These are phyloP conservation scores for Pogonomyrmex californicus DNA, from an alignment of 1,140 invertebrate species.

Conservation along the genomic window DNA sequence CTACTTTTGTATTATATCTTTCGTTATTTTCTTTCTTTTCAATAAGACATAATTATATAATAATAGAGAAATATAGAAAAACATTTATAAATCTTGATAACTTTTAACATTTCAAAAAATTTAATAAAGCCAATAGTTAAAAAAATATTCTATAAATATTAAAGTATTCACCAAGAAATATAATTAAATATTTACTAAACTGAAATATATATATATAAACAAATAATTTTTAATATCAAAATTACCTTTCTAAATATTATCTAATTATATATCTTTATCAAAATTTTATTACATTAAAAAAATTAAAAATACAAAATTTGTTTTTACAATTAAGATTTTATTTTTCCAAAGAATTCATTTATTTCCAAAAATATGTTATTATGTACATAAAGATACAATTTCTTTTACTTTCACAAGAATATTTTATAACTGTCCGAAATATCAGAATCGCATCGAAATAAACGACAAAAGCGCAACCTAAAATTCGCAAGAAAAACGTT, in stretches of 20 bases:
- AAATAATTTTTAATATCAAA: slow-evolving; percentile 8
- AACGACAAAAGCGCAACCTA: slow-evolving; percentile 32
- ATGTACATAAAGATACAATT: too few relatives aligned
- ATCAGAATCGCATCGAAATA: slow-evolving; percentile 36
- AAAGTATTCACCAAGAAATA: background rate
- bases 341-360: background rate
- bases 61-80: background rate
- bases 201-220: background rate
- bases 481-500: slow-evolving; percentile 59
- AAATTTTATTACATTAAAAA: background rate
- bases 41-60: background rate
- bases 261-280: background rate
- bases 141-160: background rate
- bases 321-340: slow-evolving; percentile 2
- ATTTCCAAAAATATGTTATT: background rate
- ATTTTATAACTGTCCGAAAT: slow-evolving; percentile 1
- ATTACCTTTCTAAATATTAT: background rate
- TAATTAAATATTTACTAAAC: slow-evolving; percentile 5
- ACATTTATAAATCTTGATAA: background rate
- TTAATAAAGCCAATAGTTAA: background rate
- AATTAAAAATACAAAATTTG: background rate
- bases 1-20: slow-evolving; percentile 9
- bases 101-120: background rate
- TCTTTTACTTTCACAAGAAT: background rate
- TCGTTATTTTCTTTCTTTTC: background rate